These are phyloP conservation scores for Orestias chungarensis DNA, from an alignment of 2,797 vertebrate species.

Conservation along the genomic window DNA sequence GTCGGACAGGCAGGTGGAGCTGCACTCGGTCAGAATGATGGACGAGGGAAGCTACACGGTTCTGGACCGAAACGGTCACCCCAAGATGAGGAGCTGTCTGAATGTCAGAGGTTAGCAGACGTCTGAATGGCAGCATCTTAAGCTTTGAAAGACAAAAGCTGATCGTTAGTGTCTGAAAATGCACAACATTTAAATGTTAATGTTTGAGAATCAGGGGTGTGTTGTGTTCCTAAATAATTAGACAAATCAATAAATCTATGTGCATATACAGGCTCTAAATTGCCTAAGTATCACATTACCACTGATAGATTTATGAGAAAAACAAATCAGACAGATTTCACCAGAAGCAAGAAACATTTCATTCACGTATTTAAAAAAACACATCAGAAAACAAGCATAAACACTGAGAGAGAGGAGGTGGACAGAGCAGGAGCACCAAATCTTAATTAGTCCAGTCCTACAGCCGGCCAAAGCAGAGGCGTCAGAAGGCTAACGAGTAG, in stretches of 20 bases:
- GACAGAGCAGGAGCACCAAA: background rate
- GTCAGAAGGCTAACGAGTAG: background rate
- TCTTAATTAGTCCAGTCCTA: background rate
- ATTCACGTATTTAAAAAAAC: background rate
- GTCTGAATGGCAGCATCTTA: background rate
- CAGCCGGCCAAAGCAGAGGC: background rate
- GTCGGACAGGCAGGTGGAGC: conserved; percentile 59
- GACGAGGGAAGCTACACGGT: conserved; percentile 81
- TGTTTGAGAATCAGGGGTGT: too few species aligned
- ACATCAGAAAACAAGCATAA: background rate
- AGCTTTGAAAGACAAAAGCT: background rate
- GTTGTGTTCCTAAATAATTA: background rate
- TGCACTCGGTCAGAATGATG: conserved; percentile 69
- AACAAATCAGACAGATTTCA: background rate
- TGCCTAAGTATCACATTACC: background rate
- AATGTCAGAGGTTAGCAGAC: conserved; percentile 77
- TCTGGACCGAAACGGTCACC: conserved; percentile 68
- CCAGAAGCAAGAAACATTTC: background rate
- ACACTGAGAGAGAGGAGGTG: background rate
- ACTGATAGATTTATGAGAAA: background rate
- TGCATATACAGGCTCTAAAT: too few species aligned
- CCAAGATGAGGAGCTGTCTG: conserved; percentile 73
- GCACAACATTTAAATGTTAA: background rate
- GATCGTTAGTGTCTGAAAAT: background rate
- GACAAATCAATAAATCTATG: background rate